Evolutionary conservation across 1,140 invertebrate genomes (phyloP).

Genomic region (Gryon sp.): DNA sequence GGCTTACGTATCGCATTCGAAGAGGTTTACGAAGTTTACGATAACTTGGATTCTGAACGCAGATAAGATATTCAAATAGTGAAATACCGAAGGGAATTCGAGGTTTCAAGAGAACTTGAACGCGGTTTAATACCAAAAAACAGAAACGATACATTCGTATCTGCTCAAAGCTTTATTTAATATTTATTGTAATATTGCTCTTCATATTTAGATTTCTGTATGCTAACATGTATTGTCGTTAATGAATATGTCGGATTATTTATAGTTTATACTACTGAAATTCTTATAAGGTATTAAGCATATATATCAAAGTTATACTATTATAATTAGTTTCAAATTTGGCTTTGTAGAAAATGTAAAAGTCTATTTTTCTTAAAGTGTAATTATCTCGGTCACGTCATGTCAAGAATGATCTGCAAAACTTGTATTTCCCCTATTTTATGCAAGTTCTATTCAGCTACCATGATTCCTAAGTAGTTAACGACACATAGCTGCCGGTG

Average conservation of each 20-base stretch:
- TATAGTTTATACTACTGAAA: no score
- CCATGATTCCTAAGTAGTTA: constrained; percentile 47
- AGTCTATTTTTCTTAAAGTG: no score
- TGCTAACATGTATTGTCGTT: neutral
- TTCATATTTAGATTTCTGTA: constrained; percentile 24
- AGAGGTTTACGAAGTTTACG: constrained; percentile 65
- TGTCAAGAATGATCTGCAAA: constrained; percentile 29
- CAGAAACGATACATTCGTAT: constrained; percentile 52
- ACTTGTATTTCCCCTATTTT: constrained; percentile 1
- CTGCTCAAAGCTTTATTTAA: constrained; percentile 55
- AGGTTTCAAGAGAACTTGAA: constrained; percentile 59
- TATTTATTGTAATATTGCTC: constrained; percentile 44
- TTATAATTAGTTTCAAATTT: no score
- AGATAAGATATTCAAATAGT: constrained; percentile 65
- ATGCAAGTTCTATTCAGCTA: constrained; percentile 46
- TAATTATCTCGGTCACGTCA: no score
- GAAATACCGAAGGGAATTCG: constrained; percentile 61
- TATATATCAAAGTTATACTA: no score
- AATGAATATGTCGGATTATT: no score
- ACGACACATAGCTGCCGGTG: constrained; percentile 23
- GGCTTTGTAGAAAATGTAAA: constrained; percentile 19
- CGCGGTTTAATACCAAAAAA: constrained; percentile 60
- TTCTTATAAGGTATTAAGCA: no score
- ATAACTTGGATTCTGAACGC: constrained; percentile 62
- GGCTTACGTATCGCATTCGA: constrained; percentile 59